Evolutionary conservation across 2,113 vertebrate genomes (phyloP), one percentile per base, ranked within the genome.

Genomic region (Poeciliopsis retropinna): DNA sequence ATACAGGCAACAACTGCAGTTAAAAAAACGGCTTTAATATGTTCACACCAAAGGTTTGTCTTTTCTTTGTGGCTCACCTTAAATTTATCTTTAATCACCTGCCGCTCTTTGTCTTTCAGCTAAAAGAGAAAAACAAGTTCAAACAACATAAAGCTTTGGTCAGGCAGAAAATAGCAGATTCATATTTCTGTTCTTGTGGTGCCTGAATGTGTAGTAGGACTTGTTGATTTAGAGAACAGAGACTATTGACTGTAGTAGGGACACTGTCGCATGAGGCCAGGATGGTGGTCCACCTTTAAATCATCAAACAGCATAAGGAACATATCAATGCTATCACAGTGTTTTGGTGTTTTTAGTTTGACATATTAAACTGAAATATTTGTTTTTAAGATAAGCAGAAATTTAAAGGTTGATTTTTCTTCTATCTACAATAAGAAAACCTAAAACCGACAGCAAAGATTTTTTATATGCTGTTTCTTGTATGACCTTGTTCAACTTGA

Each of bases 41-140:
- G 5, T 44, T 25, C 7, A 11, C 31, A 22, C 5, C 31, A 34
- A 19, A 64, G 11, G 5, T 28, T 54, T 12, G 1, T 0, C 0
- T 13, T 51, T 73, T 13, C 4, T 8, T n/a, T 32, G 30, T 13
- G 4, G 13, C 92, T 95, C 84, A 99, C 98, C 97, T 99, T 99
- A 85, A 99, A 99, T 13, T 97, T 96, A 70, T 99, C 98, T 90
- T 99, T 99, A 68, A 99, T 97, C 90, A 96, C 93, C 88, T 99
- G 98, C n/a, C 98, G 95, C 76, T 99, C 98, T 88, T 98, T 99
- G 73, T 99, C 98, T 84, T 97, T 98, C 62, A 99, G 95, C 98
- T 99, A 93, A 17, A 87, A 82, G 84, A 68, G 47, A 83, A 37
- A 1, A 54, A 22, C 22, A 25, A 25, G 5, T 22, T 54, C 17